Percentiles rank a stretch among this genome's conserved stretches.
Evolutionary conservation across 2,888 invertebrate genomes (phyloP).

Genomic region (Cheilosia scutellata): DNA sequence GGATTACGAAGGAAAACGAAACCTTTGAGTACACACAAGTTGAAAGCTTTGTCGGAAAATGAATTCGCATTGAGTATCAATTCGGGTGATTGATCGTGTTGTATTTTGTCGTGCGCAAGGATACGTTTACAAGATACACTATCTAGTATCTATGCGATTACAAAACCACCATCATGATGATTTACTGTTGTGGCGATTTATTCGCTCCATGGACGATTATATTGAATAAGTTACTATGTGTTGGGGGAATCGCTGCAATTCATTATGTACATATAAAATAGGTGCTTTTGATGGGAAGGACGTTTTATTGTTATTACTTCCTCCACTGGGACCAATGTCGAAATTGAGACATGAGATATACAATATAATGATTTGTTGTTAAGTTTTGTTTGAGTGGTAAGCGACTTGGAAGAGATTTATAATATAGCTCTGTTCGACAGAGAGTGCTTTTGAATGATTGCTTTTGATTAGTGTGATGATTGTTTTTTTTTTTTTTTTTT

Average conservation of each 20-base stretch:
- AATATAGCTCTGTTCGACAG: neutral
- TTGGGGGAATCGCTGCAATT: slow-evolving; percentile 13
- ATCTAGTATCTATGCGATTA: slow-evolving; percentile 46
- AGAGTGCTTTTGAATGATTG: slow-evolving; percentile 20
- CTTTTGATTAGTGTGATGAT: neutral
- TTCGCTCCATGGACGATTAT: slow-evolving; percentile 46
- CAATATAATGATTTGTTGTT: slow-evolving; percentile 25
- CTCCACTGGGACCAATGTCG: slow-evolving; percentile 3
- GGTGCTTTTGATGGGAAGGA: neutral
- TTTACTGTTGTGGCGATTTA: slow-evolving; percentile 54
- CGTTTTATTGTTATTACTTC: slow-evolving; percentile 38
- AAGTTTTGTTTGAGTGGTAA: slow-evolving; percentile 44
- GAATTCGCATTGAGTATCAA: slow-evolving; percentile 72
- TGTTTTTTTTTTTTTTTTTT: too few species aligned
- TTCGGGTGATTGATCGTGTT: slow-evolving; percentile 69
- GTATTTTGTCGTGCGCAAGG: slow-evolving; percentile 24
- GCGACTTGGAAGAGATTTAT: slow-evolving; percentile 14
- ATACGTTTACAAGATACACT: slow-evolving; percentile 66
- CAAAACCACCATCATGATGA: slow-evolving; percentile 46
- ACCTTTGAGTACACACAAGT: slow-evolving; percentile 7
- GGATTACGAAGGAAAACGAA: neutral
- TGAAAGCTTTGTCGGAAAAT: slow-evolving; percentile 51
- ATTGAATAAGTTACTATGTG: slow-evolving; percentile 41
- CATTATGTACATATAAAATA: slow-evolving; percentile 43
- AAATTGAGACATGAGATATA: slow-evolving; percentile 16